Evolutionary conservation across 2,113 vertebrate genomes (phyloP).

Genomic region (Mionectes macconnelli): DNA sequence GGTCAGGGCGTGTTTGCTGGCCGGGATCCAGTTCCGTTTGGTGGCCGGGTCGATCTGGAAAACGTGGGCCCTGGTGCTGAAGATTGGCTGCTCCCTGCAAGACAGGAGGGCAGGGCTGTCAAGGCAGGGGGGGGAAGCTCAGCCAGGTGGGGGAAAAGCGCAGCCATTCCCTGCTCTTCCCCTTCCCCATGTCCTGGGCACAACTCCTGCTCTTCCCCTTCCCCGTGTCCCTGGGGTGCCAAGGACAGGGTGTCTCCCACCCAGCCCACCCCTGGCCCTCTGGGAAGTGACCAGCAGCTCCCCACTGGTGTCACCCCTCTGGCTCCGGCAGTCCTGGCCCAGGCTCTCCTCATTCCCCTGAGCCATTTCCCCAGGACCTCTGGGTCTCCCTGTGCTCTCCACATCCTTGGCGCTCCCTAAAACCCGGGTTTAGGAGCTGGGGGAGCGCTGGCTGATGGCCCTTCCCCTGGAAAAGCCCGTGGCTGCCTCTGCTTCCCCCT

Average conservation of each 20-base stretch:
- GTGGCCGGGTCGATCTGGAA: slow-evolving; percentile 96
- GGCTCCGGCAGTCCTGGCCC: background rate
- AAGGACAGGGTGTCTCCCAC: no score
- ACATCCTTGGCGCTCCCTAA: background rate
- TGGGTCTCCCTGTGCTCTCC: background rate
- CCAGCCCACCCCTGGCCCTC: background rate
- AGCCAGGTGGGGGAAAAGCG: accelerated
- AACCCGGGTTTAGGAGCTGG: background rate
- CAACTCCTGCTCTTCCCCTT: background rate
- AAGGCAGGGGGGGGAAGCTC: background rate
- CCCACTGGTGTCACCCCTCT: background rate
- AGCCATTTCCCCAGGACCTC: background rate
- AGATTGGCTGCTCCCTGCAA: slow-evolving; percentile 94
- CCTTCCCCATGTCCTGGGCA: no score
- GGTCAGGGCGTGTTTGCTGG: slow-evolving; percentile 91
- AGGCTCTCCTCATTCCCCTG: background rate
- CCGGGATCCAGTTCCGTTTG: slow-evolving; percentile 96
- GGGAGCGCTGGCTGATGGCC: background rate
- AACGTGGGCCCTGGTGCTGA: slow-evolving; percentile 93
- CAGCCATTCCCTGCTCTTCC: background rate
- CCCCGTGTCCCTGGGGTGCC: background rate
- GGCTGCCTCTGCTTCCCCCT: background rate
- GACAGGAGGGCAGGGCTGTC: background rate
- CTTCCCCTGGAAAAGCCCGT: background rate
- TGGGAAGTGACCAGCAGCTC: background rate